Base-by-base conservation (phyloP, 2,888 invertebrate species). In the Chymomyza caudatula region DNA sequence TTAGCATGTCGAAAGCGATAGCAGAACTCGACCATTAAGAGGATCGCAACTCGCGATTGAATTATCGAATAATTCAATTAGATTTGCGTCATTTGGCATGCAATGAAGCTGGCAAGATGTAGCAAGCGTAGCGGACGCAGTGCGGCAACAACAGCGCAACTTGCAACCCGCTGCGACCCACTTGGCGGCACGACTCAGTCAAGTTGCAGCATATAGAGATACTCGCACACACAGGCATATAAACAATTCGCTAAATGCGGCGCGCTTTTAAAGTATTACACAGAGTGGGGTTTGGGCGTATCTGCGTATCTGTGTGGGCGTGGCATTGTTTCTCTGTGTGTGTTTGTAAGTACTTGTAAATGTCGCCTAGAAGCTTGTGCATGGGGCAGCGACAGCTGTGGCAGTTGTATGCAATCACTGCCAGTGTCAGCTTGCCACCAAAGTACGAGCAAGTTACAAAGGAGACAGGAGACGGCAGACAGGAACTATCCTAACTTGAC, bases 11-110 rank as follows among this genome's bases (percentile, higher is more conserved):
- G 72, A 59, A 83, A 77, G 70, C 55, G 59, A 19, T 54, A n/a
- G 54, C 54, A 44, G 5, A 3, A 4, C n/a, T 15, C 55, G 13
- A n/a, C 37, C 13, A 8, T 42, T 20, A 29, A 4, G 11, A n/a
- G n/a, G 53, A 15, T 53, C 52, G 69, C 71, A 67, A 60, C 56
- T 56, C n/a, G 51, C 47, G 65, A 65, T 54, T 58, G 71, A 80
- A 76, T 73, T 77, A 69, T 71, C 60, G 58, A 53, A 73, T 63
- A 42, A 55, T 79, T 71, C 63, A 83, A 80, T 83, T 78, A 71
- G 69, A 71, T 53, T 75, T 79, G 73, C 77, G 66, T 56, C 74
- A 76, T 59, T 68, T 65, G 69, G 42, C 59, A 20, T 15, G 52
- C 51, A 60, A 52, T 61, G 47, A 54, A 51, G 51, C 25, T 53